Percentiles rank a stretch among this genome's conserved stretches.
Evolutionary conservation across 2,888 invertebrate species (phyloP).

Genomic region (Athrips mouffetella): DNA sequence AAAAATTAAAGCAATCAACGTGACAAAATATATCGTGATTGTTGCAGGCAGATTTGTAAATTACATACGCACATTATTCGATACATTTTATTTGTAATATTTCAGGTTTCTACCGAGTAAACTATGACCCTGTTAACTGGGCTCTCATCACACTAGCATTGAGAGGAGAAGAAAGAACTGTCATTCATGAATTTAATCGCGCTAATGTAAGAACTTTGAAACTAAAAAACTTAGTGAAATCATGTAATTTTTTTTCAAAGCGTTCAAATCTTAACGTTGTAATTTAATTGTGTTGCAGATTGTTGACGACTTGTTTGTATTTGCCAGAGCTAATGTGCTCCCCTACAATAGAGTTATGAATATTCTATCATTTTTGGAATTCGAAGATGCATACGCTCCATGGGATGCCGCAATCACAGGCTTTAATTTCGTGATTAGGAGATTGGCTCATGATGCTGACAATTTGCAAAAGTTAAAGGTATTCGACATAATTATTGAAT

Average conservation of each 20-base stretch:
- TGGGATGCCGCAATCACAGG: conserved; percentile 81
- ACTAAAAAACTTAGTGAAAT: neutral
- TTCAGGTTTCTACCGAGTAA: conserved; percentile 80
- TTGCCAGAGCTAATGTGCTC: conserved; percentile 75
- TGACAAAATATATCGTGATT: too few species aligned
- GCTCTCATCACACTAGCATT: conserved; percentile 71
- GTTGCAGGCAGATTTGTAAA: too few species aligned
- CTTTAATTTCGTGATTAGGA: conserved; percentile 58
- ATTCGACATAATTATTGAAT: too few species aligned
- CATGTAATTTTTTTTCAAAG: conserved; percentile 41
- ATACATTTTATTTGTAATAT: conserved; percentile 5
- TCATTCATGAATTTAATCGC: conserved; percentile 80
- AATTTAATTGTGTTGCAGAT: conserved; percentile 41
- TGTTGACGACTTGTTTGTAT: conserved; percentile 81
- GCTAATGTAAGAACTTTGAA: conserved; percentile 73
- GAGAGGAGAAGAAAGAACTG: conserved; percentile 42
- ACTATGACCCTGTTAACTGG: conserved; percentile 80
- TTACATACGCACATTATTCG: too few species aligned
- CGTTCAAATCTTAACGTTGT: conserved; percentile 78
- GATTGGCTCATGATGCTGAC: conserved; percentile 54
- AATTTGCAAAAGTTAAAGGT: conserved; percentile 46
- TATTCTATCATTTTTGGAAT: conserved; percentile 75
- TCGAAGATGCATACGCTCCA: conserved; percentile 82
- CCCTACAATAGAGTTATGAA: conserved; percentile 75
- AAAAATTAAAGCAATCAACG: too few species aligned